Evolutionary conservation across 2,113 vertebrate species (phyloP), one percentile per base, ranked within the genome.

Genomic region (Leucosticte australis): DNA sequence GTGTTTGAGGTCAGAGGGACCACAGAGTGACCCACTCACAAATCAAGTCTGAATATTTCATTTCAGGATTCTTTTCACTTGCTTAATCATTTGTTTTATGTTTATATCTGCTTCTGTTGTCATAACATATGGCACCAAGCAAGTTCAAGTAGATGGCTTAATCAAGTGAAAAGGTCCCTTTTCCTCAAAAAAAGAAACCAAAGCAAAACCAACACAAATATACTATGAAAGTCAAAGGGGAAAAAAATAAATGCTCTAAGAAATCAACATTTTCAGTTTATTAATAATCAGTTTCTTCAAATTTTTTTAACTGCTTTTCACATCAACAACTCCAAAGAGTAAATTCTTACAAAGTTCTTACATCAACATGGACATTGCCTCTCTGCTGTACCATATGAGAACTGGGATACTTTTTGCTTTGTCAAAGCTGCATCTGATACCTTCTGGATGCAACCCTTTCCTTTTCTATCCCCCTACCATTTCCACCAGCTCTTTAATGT

Each of bases 1-100:
- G 74, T 69, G 26, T 71, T 89, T 96, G 96, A 95, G 95, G 95
- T 94, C 89, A 92, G 28, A 84, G 30, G 69, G 73, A 96, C 93
- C 93, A 62, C 88, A 89, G 86, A 73, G 53, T 0, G 24, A 96
- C 83, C 90, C 73, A 57, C 80, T 92, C 31, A 14, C 73, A 96
- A 93, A 89, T 89, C 60, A 23, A 86, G 39, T 2, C 83, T 76
- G 86, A 89, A 44, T 92, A 74, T 90, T 94, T 91, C 73, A 65
- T 77, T 92, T 89, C 7, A 1, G 53, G 77, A 84, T 93, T 89
- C 88, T 89, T 90, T 90, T 64, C 1, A 9, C 73, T 96, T 93
- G 60, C 86, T 82, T 82, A 90, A 95, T 77, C 5, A 0, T 89
- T 93, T 81, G 42, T 3, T 77, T 83, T 49, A 67, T 63, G 70